Conservation (phyloP, 2,888 invertebrate genomes). For the Branchellion lobata region DNA sequence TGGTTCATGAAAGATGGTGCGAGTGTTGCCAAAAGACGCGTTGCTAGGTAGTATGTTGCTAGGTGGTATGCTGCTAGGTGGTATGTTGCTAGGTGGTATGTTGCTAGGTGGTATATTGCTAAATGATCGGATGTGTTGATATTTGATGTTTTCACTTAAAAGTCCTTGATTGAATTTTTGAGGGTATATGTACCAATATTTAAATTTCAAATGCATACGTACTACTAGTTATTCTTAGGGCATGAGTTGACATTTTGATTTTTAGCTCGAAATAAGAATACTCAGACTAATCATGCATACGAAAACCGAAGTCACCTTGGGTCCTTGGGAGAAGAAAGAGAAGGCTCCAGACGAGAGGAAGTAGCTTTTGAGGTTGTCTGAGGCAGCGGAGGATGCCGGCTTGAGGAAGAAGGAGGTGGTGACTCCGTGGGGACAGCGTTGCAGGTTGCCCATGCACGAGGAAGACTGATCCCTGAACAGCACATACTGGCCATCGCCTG, state of each 20-base stretch:
- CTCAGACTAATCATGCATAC: too few species aligned
- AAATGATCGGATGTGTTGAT: too few species aligned
- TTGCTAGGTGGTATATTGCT: too few species aligned
- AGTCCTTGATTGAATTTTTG: too few species aligned
- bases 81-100: not conserved
- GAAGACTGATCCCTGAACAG: constrained; percentile 55
- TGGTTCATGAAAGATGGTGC: not conserved
- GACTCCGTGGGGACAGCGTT: constrained; percentile 51
- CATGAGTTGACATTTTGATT: too few species aligned
- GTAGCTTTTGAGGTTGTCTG: constrained; percentile 51
- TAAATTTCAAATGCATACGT: too few species aligned
- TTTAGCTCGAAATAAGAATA: too few species aligned
- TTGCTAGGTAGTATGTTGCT: not conserved
- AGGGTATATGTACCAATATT: too few species aligned
- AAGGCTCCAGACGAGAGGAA: constrained; percentile 57
- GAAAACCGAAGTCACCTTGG: constrained; percentile 50
- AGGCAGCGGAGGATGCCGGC: constrained; percentile 48
- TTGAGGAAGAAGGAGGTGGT: constrained; percentile 47
- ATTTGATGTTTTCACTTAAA: too few species aligned
- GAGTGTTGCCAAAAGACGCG: too few species aligned
- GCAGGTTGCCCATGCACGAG: constrained; percentile 57
- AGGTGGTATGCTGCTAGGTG: not conserved
- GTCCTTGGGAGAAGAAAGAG: constrained; percentile 56
- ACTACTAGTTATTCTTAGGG: too few species aligned
- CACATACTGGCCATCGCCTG: constrained; percentile 56